Percentiles rank a stretch among this genome's conserved stretches.
phyloP scores from a whole-genome alignment of 2,797 vertebrate genomes.

The Alosa sapidissima region DNA sequence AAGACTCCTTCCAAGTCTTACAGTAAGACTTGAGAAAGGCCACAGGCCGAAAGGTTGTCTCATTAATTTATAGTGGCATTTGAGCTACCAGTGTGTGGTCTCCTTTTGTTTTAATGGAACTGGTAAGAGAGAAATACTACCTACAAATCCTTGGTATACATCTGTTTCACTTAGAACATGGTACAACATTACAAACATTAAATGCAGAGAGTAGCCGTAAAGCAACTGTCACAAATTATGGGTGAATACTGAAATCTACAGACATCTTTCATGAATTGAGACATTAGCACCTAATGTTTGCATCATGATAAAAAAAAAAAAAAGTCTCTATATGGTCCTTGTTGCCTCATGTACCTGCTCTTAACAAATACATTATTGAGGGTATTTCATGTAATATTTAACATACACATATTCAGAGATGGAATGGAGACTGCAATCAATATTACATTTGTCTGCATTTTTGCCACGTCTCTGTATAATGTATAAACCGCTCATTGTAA shows the following conservation, averaged over 20 bases:
- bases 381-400: conserved; percentile 31
- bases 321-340: background rate
- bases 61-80: too few species aligned
- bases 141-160: background rate
- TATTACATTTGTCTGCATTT: conserved; percentile 30
- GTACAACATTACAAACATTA: background rate
- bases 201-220: background rate
- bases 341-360: conserved; percentile 27
- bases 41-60: too few species aligned
- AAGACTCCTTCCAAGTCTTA: too few species aligned
- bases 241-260: background rate
- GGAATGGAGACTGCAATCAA: conserved; percentile 22
- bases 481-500: conserved; percentile 20
- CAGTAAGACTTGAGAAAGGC: too few species aligned
- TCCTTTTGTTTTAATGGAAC: too few species aligned
- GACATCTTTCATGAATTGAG: background rate
- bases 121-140: background rate
- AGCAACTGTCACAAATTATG: background rate
- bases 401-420: background rate
- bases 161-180: conserved; percentile 17
- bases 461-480: conserved; percentile 18
- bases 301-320: background rate
- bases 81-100: too few species aligned
- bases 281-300: background rate
- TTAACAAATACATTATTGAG: conserved; percentile 38